These are phyloP conservation scores for Lordiphosa fenestrarum DNA, from an alignment of 2,888 invertebrate species.

Conservation along the genomic window DNA sequence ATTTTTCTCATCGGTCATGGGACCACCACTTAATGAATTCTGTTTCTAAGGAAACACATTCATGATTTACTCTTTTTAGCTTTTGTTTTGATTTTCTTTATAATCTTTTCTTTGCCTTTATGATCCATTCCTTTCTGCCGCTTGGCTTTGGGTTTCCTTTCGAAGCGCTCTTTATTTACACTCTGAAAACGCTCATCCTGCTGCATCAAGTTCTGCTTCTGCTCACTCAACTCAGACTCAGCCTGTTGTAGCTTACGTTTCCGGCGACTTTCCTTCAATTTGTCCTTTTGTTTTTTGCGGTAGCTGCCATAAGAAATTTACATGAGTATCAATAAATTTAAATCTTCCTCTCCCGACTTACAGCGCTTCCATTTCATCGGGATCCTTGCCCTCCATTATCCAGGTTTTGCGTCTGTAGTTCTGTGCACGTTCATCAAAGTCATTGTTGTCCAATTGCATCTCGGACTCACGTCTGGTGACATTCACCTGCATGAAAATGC, in stretches of 20 bases:
- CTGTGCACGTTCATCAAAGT: constrained; percentile 92
- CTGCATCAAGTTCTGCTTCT: constrained; percentile 51
- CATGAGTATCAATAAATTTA: background rate
- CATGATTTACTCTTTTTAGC: background rate
- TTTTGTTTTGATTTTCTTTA: constrained; percentile 24
- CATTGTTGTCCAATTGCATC: constrained; percentile 92
- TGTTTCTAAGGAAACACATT: too few species aligned
- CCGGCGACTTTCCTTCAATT: constrained; percentile 72
- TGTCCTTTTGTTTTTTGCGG: constrained; percentile 77
- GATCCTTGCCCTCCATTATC: constrained; percentile 91
- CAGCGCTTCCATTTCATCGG: constrained; percentile 87
- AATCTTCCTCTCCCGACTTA: constrained; percentile 60
- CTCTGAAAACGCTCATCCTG: constrained; percentile 78
- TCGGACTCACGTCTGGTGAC: constrained; percentile 96
- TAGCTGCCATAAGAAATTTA: constrained; percentile 50
- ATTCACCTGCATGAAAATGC: constrained; percentile 95
- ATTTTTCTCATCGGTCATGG: too few species aligned
- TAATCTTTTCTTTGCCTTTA: constrained; percentile 8
- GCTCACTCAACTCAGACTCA: constrained; percentile 34
- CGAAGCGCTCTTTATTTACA: constrained; percentile 68
- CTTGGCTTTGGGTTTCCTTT: constrained; percentile 51
- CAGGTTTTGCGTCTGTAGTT: constrained; percentile 94
- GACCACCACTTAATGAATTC: too few species aligned
- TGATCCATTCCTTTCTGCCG: constrained; percentile 18
- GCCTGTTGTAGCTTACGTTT: constrained; percentile 66